These are phyloP conservation scores for Salarias fasciatus DNA, from an alignment of 2,797 vertebrate species.

Conservation along the genomic window DNA sequence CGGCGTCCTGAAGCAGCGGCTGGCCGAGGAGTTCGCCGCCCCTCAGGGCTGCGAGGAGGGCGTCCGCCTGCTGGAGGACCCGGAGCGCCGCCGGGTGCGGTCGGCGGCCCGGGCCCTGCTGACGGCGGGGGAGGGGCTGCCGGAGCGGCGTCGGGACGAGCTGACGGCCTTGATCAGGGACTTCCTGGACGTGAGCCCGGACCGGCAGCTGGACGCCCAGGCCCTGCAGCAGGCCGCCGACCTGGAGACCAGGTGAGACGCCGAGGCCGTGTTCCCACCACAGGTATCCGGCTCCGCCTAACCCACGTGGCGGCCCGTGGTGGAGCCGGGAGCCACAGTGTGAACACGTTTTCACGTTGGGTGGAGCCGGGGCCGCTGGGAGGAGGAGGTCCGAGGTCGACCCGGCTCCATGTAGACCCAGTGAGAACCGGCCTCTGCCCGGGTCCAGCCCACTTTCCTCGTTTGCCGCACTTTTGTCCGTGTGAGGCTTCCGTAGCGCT, in stretches of 20 bases:
- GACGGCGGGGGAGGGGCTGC: slow-evolving; percentile 86
- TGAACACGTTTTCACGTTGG: no score
- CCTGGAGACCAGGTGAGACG: slow-evolving; percentile 90
- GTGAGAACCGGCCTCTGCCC: no score
- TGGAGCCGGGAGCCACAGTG: no score
- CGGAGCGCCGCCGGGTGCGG: slow-evolving; percentile 89
- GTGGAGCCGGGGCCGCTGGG: no score
- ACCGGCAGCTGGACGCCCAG: slow-evolving; percentile 77
- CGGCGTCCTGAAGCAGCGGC: slow-evolving; percentile 90
- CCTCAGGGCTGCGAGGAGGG: slow-evolving; percentile 95
- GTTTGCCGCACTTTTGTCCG: no score
- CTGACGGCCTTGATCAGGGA: slow-evolving; percentile 83
- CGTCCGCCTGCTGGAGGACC: slow-evolving; percentile 88
- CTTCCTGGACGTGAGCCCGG: slow-evolving; percentile 77
- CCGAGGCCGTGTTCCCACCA: no score
- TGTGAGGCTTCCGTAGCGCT: no score
- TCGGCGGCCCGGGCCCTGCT: slow-evolving; percentile 93
- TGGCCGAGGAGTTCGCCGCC: slow-evolving; percentile 89
- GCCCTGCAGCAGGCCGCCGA: slow-evolving; percentile 86
- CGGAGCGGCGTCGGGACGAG: slow-evolving; percentile 84
- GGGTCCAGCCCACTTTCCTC: no score
- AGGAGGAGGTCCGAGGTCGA: no score
- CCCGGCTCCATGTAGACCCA: no score
- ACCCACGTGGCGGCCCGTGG: no score
- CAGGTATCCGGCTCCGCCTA: neutral